These are phyloP conservation scores for Tholera decimalis DNA, from an alignment of 2,888 invertebrate genomes.

Conservation along the genomic window DNA sequence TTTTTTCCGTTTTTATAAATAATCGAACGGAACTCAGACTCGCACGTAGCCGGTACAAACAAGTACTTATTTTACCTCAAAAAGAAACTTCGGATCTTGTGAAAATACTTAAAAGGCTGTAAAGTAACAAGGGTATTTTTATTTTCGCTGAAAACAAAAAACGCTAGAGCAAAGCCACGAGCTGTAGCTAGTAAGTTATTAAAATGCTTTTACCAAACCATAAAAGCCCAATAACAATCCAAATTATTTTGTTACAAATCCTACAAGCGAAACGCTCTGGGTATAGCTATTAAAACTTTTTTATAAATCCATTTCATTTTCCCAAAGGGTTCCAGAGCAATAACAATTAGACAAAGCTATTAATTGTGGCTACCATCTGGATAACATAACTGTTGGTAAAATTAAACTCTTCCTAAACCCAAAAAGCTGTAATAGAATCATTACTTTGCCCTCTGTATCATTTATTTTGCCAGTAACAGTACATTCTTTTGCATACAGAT, in stretches of 20 bases:
- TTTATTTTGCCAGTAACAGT: constrained; percentile 8
- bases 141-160: no score
- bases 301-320: constrained; percentile 7
- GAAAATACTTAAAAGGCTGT: no score
- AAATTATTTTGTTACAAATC: constrained; percentile 22
- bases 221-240: neutral
- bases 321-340: constrained; percentile 33
- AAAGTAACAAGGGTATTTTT: no score
- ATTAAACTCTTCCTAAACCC: constrained; percentile 9
- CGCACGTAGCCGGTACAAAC: no score
- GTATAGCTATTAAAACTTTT: constrained; percentile 17
- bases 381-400: constrained; percentile 6
- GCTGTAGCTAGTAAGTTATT: neutral
- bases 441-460: neutral
- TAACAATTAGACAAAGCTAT: constrained; percentile 40
- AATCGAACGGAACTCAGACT: no score
- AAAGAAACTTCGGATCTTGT: no score
- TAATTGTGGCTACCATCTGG: constrained; percentile 27
- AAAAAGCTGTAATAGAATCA: constrained; percentile 19
- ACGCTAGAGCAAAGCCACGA: no score
- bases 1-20: no score
- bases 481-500: constrained; percentile 35
- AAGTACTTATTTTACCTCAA: no score
- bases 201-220: neutral
- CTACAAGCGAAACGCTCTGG: neutral